Evolutionary conservation across 2,888 invertebrate genomes (phyloP).

Genomic region (Ctenicera cuprea): DNA sequence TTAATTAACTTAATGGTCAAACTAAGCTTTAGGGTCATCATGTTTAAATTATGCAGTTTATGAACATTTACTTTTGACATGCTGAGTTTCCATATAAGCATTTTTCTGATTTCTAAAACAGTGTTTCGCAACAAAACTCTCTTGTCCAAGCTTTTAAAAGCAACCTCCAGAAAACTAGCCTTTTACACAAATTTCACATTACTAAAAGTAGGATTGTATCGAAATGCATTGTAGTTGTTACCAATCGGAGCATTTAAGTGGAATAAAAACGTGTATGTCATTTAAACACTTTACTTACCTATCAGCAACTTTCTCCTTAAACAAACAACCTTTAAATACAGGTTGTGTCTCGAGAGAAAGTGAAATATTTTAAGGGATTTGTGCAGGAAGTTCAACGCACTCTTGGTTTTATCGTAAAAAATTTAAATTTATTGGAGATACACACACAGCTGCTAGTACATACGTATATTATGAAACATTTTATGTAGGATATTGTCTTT

Average conservation of each 20-base stretch:
- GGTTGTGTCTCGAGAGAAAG: constrained; percentile 38
- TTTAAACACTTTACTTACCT: constrained; percentile 12
- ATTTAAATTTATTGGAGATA: background rate
- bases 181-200: constrained; percentile 8
- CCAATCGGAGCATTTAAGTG: background rate
- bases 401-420: constrained; percentile 6
- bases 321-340: constrained; percentile 34
- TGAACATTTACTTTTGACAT: too few relatives aligned
- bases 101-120: too few relatives aligned
- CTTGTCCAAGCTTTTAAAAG: background rate
- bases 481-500: too few relatives aligned
- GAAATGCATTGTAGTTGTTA: constrained; percentile 3
- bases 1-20: too few relatives aligned
- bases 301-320: constrained; percentile 40
- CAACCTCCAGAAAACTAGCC: background rate
- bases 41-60: too few relatives aligned
- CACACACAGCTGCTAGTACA: background rate
- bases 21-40: too few relatives aligned
- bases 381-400: constrained; percentile 41
- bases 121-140: background rate
- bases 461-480: too few relatives aligned
- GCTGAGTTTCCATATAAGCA: too few relatives aligned
- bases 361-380: constrained; percentile 46
- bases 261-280: constrained; percentile 2
- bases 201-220: background rate